These are phyloP conservation scores for Tenualosa ilisha DNA, from an alignment of 2,797 vertebrate genomes.

Conservation along the genomic window DNA sequence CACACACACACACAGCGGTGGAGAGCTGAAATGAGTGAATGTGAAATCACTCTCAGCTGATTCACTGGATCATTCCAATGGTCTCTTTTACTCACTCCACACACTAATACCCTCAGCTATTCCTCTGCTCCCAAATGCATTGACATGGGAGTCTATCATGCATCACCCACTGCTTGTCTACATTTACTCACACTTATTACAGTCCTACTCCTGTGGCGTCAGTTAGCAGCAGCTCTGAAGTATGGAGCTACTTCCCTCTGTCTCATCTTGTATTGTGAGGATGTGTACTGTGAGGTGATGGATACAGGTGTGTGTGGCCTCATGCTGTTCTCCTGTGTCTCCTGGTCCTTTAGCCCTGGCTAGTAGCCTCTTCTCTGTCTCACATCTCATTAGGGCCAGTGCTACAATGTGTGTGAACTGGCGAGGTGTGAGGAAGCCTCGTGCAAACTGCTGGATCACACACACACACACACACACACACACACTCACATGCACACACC, in stretches of 20 bases:
- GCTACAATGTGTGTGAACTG: slow-evolving; percentile 7
- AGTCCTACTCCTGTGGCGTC: background rate
- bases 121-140: background rate
- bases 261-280: background rate
- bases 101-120: background rate
- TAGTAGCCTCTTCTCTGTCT: slow-evolving; percentile 12
- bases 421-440: slow-evolving; percentile 21
- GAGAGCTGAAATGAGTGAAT: background rate
- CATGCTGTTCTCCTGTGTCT: background rate
- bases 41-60: background rate
- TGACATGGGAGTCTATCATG: background rate
- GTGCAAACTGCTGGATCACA: slow-evolving; percentile 11
- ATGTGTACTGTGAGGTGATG: background rate
- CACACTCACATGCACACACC: too few relatives aligned
- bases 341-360: background rate
- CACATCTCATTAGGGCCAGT: slow-evolving; percentile 31
- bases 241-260: background rate
- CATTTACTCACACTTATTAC: background rate
- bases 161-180: background rate
- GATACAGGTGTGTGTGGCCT: background rate
- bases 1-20: too few relatives aligned
- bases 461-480: background rate
- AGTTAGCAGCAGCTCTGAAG: background rate
- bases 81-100: background rate
- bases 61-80: background rate